These are phyloP conservation scores for Torymus texanus DNA, from an alignment of 2,888 invertebrate genomes.

Conservation along the genomic window DNA sequence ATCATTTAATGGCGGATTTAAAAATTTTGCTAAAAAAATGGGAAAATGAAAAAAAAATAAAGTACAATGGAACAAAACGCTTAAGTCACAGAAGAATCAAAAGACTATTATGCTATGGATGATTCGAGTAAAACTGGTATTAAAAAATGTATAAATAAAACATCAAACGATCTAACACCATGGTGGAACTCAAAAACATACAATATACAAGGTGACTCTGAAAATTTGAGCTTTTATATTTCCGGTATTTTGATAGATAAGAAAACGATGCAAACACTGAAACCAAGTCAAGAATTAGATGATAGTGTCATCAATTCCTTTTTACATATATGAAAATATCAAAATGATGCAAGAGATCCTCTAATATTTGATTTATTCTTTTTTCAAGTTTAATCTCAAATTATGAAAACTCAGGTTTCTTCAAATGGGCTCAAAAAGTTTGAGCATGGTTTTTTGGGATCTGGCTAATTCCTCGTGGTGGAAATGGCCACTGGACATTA, in stretches of 20 bases:
- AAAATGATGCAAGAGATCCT: neutral
- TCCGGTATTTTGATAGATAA: slow-evolving; percentile 1
- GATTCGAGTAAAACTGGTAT: no score
- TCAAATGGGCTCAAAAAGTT: no score
- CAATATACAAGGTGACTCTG: neutral
- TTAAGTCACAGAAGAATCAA: no score
- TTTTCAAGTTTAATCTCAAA: neutral
- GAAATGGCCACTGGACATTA: neutral
- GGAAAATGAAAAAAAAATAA: no score
- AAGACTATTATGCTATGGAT: no score
- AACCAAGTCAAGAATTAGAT: neutral
- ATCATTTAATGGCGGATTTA: no score
- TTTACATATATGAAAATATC: neutral
- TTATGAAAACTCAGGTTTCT: slow-evolving; percentile 1
- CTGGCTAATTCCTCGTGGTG: no score
- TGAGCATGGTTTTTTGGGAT: no score
- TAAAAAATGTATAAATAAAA: neutral
- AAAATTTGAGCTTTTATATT: neutral
- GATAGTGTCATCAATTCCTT: neutral
- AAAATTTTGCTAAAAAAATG: no score
- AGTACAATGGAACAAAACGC: no score
- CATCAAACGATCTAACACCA: neutral
- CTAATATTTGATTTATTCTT: neutral
- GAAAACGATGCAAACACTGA: neutral
- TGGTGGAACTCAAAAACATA: neutral